Evolutionary conservation across 2,797 vertebrate genomes (phyloP).

Genomic region (Sebastes trivittatus): DNA sequence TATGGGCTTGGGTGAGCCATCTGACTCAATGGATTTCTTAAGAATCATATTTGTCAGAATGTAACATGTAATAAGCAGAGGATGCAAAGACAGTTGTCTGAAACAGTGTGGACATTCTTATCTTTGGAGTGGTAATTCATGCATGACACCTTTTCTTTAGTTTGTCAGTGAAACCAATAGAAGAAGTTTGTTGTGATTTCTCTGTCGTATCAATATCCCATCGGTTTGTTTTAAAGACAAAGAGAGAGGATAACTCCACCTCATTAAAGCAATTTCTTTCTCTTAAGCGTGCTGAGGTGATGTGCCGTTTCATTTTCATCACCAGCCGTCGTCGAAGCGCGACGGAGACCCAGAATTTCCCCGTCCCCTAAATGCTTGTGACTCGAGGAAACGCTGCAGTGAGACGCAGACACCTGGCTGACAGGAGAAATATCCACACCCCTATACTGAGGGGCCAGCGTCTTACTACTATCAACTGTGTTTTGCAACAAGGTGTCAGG

Average conservation of each 20-base stretch:
- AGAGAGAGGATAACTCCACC: constrained; percentile 17
- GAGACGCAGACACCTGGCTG: constrained; percentile 34
- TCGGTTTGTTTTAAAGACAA: constrained; percentile 35
- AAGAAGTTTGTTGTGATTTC: constrained; percentile 33
- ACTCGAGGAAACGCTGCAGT: not conserved
- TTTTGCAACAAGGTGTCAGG: constrained; percentile 59
- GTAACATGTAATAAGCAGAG: not conserved
- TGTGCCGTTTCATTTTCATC: constrained; percentile 44
- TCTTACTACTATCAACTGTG: constrained; percentile 28
- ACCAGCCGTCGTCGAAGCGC: not conserved
- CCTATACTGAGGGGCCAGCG: not conserved
- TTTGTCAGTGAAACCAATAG: constrained; percentile 1
- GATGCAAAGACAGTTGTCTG: not conserved
- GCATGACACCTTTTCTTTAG: constrained; percentile 12
- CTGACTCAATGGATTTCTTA: not conserved
- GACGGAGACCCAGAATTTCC: not conserved
- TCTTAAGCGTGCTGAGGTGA: constrained; percentile 26
- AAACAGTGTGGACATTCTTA: constrained; percentile 1
- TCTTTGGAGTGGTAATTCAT: not conserved
- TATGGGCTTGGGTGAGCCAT: constrained; percentile 3
- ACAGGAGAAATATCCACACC: constrained; percentile 31
- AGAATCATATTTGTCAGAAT: not conserved
- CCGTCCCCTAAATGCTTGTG: constrained; percentile 6
- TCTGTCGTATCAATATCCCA: constrained; percentile 34
- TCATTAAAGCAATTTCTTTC: constrained; percentile 72